Evolutionary conservation across 2,797 vertebrate genomes (phyloP).

Genomic region (Cryptoprocta ferox): DNA sequence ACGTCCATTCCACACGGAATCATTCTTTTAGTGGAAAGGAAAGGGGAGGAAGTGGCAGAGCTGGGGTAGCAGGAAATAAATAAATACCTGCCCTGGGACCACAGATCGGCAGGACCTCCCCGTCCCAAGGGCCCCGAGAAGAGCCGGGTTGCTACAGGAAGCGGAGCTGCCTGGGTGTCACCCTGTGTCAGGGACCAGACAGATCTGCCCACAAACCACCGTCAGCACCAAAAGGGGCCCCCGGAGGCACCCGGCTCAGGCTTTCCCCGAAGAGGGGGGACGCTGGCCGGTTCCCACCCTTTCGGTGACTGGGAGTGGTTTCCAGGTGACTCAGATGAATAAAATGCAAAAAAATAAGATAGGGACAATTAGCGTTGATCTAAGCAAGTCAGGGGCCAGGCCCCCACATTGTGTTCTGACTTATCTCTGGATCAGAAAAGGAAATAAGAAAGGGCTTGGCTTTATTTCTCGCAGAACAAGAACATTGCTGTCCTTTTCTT

Average conservation of each 20-base stretch:
- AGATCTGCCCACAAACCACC: constrained; percentile 52
- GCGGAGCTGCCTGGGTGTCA: accelerated
- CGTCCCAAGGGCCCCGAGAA: accelerated
- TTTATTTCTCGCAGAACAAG: neutral
- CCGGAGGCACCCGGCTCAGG: constrained; percentile 8
- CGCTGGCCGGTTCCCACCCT: neutral
- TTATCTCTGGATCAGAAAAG: constrained; percentile 65
- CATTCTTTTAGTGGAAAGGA: neutral
- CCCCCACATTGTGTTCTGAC: constrained; percentile 21
- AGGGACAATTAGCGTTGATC: neutral
- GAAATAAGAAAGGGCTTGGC: constrained; percentile 49
- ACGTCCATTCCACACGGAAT: neutral
- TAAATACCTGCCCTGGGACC: neutral
- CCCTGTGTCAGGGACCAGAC: neutral
- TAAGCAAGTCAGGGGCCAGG: neutral
- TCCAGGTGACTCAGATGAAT: constrained; percentile 83
- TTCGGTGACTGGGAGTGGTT: constrained; percentile 67
- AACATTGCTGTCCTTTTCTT: neutral
- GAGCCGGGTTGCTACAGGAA: neutral
- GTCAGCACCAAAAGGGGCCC: neutral
- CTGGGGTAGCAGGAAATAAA: neutral
- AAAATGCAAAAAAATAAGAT: constrained; percentile 73
- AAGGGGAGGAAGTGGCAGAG: neutral
- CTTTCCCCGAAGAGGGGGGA: constrained; percentile 13
- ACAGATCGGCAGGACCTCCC: neutral